Base-by-base conservation (phyloP, 2,113 vertebrate species). In the Alethe diademata region DNA sequence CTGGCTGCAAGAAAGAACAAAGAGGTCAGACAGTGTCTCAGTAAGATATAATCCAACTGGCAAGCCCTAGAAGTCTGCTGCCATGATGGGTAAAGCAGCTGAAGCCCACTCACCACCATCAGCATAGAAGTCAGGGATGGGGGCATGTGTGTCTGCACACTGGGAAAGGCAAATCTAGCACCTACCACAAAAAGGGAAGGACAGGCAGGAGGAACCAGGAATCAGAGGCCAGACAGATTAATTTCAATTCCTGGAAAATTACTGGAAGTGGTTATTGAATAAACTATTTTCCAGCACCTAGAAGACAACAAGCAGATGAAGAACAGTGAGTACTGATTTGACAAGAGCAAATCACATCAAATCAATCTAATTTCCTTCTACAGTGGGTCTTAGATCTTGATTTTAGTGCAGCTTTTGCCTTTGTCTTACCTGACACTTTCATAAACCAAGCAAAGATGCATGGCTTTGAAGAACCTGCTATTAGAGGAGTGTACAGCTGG, bases 261-360 rank as follows among this genome's bases (percentile, higher is more conserved):
- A 86, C 43, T 94, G 51, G 33, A 92, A 88, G 75, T 86, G 51
- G 72, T 75, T 88, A 90, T 69, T 76, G 45, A 43, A 86, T 73
- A 86, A 92, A 61, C 64, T 76, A 2, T 80, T 95, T 93, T 88
- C 71, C 78, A 93, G 60, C 2, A 5, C 72, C 86, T 92, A 62
- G 72, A 94, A 90, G 75, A 90, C 64, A 90, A 61, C n/a, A 86
- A 80, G 38, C 16, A 66, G 82, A 86, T 47, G 58, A 94, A 67
- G 82, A 95, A 80, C 51, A 74, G 47, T 2, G 3, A 86, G 43
- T 74, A 48, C 38, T 67, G 69, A 80, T 93, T 80, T 88, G 75
- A 91, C 86, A 88, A 67, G 69, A 94, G 90, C 72, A 95, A 90
- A 93, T 96, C 79, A 71, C 64, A 93, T 94, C 50, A 86, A 93